phyloP scores from a whole-genome alignment of 2,113 vertebrate species.

The Sceloporus tristichus region DNA sequence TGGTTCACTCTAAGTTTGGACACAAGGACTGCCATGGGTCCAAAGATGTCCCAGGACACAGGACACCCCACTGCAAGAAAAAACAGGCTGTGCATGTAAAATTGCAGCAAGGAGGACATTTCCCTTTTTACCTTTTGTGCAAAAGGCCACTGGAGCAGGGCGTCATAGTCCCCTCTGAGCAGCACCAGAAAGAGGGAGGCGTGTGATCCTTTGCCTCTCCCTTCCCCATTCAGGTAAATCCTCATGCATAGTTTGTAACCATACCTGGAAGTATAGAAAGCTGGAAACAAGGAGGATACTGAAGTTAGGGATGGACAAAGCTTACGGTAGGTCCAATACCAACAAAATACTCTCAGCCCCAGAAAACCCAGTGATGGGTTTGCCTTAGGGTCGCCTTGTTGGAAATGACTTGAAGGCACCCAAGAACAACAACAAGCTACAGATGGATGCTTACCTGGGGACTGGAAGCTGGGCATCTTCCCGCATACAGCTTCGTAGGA shows the following conservation, averaged over 20 bases:
- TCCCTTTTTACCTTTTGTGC: constrained; percentile 82
- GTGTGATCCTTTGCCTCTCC: constrained; percentile 82
- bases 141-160: constrained; percentile 87
- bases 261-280: constrained; percentile 86
- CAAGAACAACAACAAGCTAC: too few relatives aligned
- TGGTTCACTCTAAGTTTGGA: too few relatives aligned
- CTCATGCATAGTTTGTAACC: constrained; percentile 88
- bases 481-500: constrained; percentile 83
- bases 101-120: too few relatives aligned
- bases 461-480: constrained; percentile 80
- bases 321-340: too few relatives aligned
- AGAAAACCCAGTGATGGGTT: too few relatives aligned
- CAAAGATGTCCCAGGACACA: too few relatives aligned
- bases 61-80: too few relatives aligned
- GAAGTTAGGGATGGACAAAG: neutral
- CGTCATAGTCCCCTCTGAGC: constrained; percentile 87
- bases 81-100: too few relatives aligned
- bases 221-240: constrained; percentile 87
- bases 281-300: constrained; percentile 67
- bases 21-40: too few relatives aligned
- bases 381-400: too few relatives aligned
- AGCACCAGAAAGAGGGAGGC: constrained; percentile 88
- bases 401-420: too few relatives aligned
- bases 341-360: too few relatives aligned
- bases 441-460: constrained; percentile 77